A percentile compares a stretch with the other conserved stretches of the same genome.
phyloP scores from a whole-genome alignment of 2,113 vertebrate genomes.

The Trematomus loennbergii region DNA sequence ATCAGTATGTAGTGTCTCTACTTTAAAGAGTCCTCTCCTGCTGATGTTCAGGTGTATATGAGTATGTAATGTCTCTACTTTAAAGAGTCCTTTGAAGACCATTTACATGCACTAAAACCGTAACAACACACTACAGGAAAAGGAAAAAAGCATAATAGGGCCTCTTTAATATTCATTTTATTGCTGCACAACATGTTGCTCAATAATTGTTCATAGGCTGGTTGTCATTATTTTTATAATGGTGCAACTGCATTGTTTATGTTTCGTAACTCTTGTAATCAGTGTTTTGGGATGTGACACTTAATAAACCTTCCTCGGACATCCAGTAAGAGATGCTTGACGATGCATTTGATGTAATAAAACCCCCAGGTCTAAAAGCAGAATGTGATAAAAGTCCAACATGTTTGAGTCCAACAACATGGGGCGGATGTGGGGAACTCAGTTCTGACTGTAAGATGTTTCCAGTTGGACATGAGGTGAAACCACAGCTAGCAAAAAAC shows the following conservation, averaged over 20 bases:
- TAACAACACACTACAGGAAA: no score
- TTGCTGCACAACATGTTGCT: neutral
- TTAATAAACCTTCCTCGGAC: neutral
- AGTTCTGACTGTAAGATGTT: conserved; percentile 62
- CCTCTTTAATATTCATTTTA: neutral
- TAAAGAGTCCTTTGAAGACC: no score
- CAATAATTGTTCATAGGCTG: neutral
- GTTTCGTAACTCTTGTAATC: neutral
- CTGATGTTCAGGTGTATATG: no score
- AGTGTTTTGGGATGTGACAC: neutral
- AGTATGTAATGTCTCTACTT: no score
- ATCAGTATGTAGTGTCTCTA: no score
- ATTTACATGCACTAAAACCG: no score
- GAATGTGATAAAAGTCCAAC: conserved; percentile 1
- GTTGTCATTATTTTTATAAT: no score
- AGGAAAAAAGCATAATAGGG: no score
- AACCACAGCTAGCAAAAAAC: conserved; percentile 71
- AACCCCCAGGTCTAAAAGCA: conserved; percentile 16
- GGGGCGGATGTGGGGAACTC: conserved; percentile 57
- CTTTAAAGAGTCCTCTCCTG: no score
- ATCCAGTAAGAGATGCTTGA: neutral
- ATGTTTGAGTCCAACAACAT: conserved; percentile 35
- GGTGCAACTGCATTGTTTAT: neutral
- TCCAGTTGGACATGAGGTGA: conserved; percentile 56
- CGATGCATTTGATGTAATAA: conserved; percentile 26